Evolutionary conservation across 2,888 invertebrate genomes (phyloP), one percentile per base, ranked within the genome.

Genomic region (Noctua pronuba): DNA sequence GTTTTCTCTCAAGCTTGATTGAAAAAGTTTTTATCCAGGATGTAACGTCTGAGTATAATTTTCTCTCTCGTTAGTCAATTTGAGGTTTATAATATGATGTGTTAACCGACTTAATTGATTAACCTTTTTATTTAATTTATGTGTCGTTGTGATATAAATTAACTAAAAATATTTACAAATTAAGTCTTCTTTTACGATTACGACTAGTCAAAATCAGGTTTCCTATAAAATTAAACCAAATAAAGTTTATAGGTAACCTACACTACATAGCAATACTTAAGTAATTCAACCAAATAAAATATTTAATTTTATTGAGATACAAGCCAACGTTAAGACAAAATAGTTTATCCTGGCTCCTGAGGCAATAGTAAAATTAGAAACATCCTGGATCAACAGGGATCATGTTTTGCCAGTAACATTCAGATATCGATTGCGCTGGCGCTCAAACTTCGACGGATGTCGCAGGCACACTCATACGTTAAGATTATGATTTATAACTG

Each of bases 401-500:
- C 6, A 21, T 55, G 1, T 13, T 77, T 73, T 64, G 46, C 44
- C 67, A 38, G 83, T 70, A 60, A 71, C 83, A 69, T 72, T 28
- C 55, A 49, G 11, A 38, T 88, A 89, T 90, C 80, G 89, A 91
- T 91, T 89, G 88, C 84, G 78, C 79, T 16, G 62, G 74, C 77
- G 76, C 75, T 77, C 71, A 84, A 88, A 90, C 86, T 89, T 90
- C 80, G 84, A 79, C 82, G 82, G 81, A 83, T 88, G 86, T 89
- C 86, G 83, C 85, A 85, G 67, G 79, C 80, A 84, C 62, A 81
- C 65, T 70, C 66, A 77, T 83, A 84, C 69, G 77, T 83, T 84
- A 76, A 82, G 83, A 88, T 89, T 88, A 85, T 91, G 90, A 92
- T 91, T 91, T 88, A 91, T 90, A 86, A 80, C 79, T 76, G 67